Evolutionary conservation across 2,888 invertebrate genomes (phyloP).

Genomic region (Lymantria dispar): DNA sequence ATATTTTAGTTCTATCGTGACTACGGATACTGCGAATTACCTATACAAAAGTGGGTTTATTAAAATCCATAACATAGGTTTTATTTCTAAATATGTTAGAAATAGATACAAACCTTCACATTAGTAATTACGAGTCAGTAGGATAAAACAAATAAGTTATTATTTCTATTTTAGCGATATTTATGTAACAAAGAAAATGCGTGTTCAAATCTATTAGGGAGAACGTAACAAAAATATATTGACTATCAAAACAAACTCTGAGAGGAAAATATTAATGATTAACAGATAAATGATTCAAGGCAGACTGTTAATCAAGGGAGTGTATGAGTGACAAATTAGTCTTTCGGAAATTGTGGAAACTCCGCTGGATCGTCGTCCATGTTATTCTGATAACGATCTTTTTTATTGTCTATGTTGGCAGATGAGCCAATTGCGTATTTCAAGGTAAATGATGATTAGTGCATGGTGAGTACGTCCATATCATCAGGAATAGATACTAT

Average conservation of each 20-base stretch:
- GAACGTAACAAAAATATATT: constrained; percentile 22
- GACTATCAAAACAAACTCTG: constrained; percentile 9
- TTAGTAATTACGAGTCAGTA: too few relatives aligned
- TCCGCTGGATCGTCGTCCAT: not conserved
- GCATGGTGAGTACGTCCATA: too few relatives aligned
- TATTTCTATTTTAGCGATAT: not conserved
- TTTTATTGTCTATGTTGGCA: not conserved
- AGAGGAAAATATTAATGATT: constrained; percentile 26
- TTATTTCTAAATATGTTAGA: too few relatives aligned
- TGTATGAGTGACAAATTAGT: constrained; percentile 53
- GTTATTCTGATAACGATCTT: constrained; percentile 18
- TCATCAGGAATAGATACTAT: too few relatives aligned
- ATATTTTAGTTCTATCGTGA: too few relatives aligned
- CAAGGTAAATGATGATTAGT: too few relatives aligned
- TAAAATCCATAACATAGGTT: too few relatives aligned
- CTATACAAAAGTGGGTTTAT: too few relatives aligned
- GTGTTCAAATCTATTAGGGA: constrained; percentile 16
- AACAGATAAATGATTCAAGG: constrained; percentile 35
- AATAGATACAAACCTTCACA: too few relatives aligned
- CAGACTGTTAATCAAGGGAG: constrained; percentile 51
- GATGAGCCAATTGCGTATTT: too few relatives aligned
- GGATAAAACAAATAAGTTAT: not conserved
- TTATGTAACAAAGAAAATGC: constrained; percentile 4
- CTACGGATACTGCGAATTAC: too few relatives aligned
- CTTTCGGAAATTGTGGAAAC: constrained; percentile 26